Base-by-base conservation (phyloP, 2,888 invertebrate species). In the Drosophila recens region DNA sequence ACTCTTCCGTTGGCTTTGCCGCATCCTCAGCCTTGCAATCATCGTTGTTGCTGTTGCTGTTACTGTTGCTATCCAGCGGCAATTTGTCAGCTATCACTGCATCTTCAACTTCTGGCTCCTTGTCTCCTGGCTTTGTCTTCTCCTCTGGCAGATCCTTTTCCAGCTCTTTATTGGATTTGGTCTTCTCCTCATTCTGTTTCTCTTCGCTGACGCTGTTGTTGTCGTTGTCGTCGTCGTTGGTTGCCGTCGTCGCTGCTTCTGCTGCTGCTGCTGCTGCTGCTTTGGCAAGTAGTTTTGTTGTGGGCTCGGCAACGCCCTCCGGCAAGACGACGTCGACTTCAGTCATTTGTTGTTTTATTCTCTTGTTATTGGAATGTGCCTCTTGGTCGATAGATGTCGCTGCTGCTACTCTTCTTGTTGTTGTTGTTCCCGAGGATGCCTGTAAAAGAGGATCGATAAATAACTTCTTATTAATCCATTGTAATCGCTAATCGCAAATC, bases 291-390 rank as follows among this genome's bases (percentile, higher is more conserved):
- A 76, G 67, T 72, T 82, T 86, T 69, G 85, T 81, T 68, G 77
- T 87, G 72, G 85, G 81, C 81, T 82, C 76, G 74, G 88, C 79
- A 77, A 89, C 83, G 78, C 90, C 85, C 78, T 91, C 91, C 72
- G 91, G 91, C 82, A 91, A 88, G 68, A 83, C 90, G 80, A 89
- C 86, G 80, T 91, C 91, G 70, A 91, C 90, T 84, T 91, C 91
- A 82, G 91, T 91, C 91, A 91, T 91, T 89, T 86, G 90, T 70
- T 70, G 70, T 80, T 78, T 71, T 77, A 45, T 72, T 71, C 67
- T 38, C 20, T 58, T 67, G 43, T 33, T 71, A 46, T 54, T 77
- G 80, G 77, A 77, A 79, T 79, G 80, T 79, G 64, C 71, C 79
- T 38, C 46, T 62, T 67, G 52, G 58, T 61, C 62, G 63, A 45